Percentiles rank a stretch among this genome's conserved stretches.
Evolutionary conservation across 2,888 invertebrate genomes (phyloP).

Genomic region (Scrobipalpa atriplicella): DNA sequence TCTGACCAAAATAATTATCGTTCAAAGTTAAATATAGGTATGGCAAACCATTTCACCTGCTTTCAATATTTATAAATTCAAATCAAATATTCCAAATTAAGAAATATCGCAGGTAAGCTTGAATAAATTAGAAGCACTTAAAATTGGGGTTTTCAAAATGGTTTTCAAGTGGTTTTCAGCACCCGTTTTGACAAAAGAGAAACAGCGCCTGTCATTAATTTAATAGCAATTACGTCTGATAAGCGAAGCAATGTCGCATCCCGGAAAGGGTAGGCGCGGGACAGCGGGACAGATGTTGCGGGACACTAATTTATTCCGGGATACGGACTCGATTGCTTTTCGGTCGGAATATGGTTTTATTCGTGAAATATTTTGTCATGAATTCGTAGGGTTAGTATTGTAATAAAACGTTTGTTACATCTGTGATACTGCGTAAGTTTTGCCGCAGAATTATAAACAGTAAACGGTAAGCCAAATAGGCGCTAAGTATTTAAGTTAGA

Average conservation of each 20-base stretch:
- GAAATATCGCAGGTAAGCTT: background rate
- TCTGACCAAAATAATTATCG: too few relatives aligned
- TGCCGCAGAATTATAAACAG: too few relatives aligned
- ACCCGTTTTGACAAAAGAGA: constrained; percentile 24
- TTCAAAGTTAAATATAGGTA: too few relatives aligned
- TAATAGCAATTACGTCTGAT: constrained; percentile 16
- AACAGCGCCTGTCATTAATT: constrained; percentile 13
- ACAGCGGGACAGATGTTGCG: constrained; percentile 20
- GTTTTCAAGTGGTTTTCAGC: constrained; percentile 7
- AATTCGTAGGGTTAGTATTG: constrained; percentile 4
- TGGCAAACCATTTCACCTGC: too few relatives aligned
- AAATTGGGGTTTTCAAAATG: background rate
- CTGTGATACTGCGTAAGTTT: background rate
- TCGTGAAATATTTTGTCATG: constrained; percentile 16
- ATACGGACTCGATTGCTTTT: constrained; percentile 12
- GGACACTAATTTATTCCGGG: constrained; percentile 28
- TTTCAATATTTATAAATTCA: too few relatives aligned
- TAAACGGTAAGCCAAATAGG: too few relatives aligned
- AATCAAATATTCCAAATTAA: too few relatives aligned
- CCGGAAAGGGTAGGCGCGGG: constrained; percentile 17
- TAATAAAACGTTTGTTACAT: constrained; percentile 17
- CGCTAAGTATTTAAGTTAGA: too few relatives aligned
- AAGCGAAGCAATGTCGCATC: background rate
- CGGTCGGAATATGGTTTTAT: constrained; percentile 13
- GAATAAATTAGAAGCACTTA: background rate